A percentile compares a stretch with the other conserved stretches of the same genome.
Conservation (phyloP, 2,113 vertebrate species). For the Tragulus kanchil region DNA sequence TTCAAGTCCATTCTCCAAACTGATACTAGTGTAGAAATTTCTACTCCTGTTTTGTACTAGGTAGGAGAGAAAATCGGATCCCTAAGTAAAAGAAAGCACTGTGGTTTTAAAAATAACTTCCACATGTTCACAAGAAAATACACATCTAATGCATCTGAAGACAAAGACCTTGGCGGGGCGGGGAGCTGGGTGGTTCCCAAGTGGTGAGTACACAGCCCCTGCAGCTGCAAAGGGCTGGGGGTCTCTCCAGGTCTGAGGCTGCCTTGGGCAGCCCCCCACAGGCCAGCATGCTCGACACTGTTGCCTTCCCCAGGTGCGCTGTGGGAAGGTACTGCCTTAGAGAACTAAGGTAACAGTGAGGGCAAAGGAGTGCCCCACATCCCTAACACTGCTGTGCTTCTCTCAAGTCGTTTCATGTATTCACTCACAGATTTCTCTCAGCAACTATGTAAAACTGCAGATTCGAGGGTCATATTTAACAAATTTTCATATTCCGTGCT, state of each 20-base stretch:
- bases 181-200: background rate
- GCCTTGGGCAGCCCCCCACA: background rate
- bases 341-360: background rate
- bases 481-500: background rate
- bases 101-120: background rate
- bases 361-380: background rate
- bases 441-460: background rate
- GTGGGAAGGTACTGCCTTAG: background rate
- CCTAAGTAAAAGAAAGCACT: conserved; percentile 14
- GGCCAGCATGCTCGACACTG: background rate
- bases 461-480: background rate
- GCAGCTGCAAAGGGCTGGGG: accelerated
- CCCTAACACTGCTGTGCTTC: background rate
- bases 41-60: background rate
- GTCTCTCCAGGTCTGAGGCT: background rate
- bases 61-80: conserved; percentile 1
- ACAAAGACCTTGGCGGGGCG: background rate
- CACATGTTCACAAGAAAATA: background rate
- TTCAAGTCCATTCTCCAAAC: conserved; percentile 33
- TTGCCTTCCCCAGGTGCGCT: background rate
- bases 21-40: background rate
- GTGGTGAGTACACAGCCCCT: accelerated
- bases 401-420: background rate
- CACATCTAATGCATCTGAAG: background rate
- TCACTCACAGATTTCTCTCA: background rate